Conservation (phyloP, 2,888 invertebrate genomes). For the Trypoxylon attenuatum region DNA sequence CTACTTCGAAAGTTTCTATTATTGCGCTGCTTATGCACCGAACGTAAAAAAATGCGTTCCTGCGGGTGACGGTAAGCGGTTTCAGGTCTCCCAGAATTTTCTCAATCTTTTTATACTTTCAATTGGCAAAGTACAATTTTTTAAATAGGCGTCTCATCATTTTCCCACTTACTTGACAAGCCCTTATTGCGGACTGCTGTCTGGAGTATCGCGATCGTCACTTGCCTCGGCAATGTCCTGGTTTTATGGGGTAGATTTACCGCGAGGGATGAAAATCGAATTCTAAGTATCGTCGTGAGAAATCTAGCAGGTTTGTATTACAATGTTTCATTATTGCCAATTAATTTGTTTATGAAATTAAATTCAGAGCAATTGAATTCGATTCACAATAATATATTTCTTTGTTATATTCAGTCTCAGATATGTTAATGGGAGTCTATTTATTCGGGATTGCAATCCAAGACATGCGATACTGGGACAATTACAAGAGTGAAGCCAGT, state of each 20-base stretch:
- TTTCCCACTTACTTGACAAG: slow-evolving; percentile 78
- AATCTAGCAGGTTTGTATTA: slow-evolving; percentile 78
- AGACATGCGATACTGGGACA: slow-evolving; percentile 78
- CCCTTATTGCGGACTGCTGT: slow-evolving; percentile 78
- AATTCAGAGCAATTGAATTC: background rate
- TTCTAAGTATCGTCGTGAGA: slow-evolving; percentile 79
- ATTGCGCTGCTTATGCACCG: slow-evolving; percentile 78
- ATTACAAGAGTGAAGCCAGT: slow-evolving; percentile 78
- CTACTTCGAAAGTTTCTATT: slow-evolving; percentile 80
- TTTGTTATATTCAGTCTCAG: slow-evolving; percentile 76
- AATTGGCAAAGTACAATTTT: background rate
- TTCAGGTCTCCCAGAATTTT: background rate
- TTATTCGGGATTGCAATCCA: slow-evolving; percentile 79
- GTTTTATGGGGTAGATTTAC: slow-evolving; percentile 80
- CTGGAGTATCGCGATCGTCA: slow-evolving; percentile 80
- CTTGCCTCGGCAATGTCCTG: slow-evolving; percentile 79
- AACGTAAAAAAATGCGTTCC: slow-evolving; percentile 78
- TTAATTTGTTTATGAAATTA: background rate
- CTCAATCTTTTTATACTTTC: background rate
- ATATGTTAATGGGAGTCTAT: slow-evolving; percentile 83
- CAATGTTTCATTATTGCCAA: too few species aligned
- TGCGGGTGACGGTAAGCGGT: slow-evolving; percentile 77
- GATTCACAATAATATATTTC: background rate
- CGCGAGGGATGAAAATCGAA: slow-evolving; percentile 79
- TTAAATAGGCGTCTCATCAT: slow-evolving; percentile 77